A percentile compares a stretch with the other conserved stretches of the same genome.
Evolutionary conservation across 2,113 vertebrate species (phyloP).

Genomic region (Ceyx cyanopectus): DNA sequence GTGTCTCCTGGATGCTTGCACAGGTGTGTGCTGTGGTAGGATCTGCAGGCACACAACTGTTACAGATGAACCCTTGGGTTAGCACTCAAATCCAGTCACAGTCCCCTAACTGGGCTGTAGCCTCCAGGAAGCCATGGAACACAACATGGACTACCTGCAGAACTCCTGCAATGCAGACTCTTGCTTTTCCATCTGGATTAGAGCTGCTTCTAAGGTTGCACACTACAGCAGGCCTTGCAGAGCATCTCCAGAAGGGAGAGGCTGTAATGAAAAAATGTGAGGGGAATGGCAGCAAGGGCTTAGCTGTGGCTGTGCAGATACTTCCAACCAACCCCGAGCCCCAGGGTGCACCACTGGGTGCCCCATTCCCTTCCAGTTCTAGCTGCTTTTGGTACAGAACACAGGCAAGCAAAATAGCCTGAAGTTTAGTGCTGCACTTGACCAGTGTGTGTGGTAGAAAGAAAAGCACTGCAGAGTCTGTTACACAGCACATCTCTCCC

Average conservation of each 20-base stretch:
- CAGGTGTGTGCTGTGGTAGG: not conserved
- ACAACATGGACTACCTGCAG: not conserved
- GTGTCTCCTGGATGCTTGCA: not conserved
- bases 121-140: not conserved
- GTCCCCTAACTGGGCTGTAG: not conserved
- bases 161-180: not conserved
- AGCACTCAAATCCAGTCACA: not conserved
- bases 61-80: not conserved
- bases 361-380: not conserved
- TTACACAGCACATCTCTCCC: not conserved
- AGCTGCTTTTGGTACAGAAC: not conserved
- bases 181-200: not conserved
- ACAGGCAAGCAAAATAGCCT: not conserved
- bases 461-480: not conserved
- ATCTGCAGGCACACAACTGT: not conserved
- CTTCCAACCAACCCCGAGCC: not conserved
- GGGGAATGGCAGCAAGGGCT: not conserved
- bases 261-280: not conserved
- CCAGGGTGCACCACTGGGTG: not conserved
- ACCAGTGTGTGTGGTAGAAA: not conserved
- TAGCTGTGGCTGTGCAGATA: accelerated
- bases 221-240: not conserved
- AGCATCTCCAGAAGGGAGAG: not conserved
- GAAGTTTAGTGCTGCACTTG: not conserved
- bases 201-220: not conserved